phyloP scores from a whole-genome alignment of 2,888 invertebrate genomes.

The Apotomis capreana region DNA sequence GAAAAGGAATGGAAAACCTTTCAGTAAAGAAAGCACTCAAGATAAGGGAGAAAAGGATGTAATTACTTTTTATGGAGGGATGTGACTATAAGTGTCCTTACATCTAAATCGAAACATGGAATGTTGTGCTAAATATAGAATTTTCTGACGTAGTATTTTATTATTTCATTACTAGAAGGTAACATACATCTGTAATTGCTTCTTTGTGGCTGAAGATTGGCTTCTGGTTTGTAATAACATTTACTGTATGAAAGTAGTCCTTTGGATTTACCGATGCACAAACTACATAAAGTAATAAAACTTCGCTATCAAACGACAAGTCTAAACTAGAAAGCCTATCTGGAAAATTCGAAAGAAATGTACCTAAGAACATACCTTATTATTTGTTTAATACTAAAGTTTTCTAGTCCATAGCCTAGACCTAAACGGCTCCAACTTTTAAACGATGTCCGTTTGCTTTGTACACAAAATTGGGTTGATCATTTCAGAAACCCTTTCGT shows the following conservation, averaged over 20 bases:
- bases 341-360: not conserved
- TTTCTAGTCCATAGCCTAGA: not conserved
- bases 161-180: not conserved
- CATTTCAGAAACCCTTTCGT: not conserved
- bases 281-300: too few relatives aligned
- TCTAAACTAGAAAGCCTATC: not conserved
- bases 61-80: slow-evolving; percentile 40
- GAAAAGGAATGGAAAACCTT: slow-evolving; percentile 39
- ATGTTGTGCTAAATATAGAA: not conserved
- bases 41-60: slow-evolving; percentile 31
- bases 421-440: not conserved
- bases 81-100: slow-evolving; percentile 24
- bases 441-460: not conserved
- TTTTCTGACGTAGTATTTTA: not conserved
- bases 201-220: not conserved
- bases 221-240: too few relatives aligned
- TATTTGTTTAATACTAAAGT: not conserved
- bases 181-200: not conserved
- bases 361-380: not conserved
- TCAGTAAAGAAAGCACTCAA: slow-evolving; percentile 37
- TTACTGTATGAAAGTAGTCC: too few relatives aligned
- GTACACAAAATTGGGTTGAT: not conserved
- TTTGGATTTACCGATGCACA: too few relatives aligned
- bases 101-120: slow-evolving; percentile 11
- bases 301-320: not conserved